Evolutionary conservation across 2,888 invertebrate species (phyloP).

Genomic region (Drosophila paucipuncta): DNA sequence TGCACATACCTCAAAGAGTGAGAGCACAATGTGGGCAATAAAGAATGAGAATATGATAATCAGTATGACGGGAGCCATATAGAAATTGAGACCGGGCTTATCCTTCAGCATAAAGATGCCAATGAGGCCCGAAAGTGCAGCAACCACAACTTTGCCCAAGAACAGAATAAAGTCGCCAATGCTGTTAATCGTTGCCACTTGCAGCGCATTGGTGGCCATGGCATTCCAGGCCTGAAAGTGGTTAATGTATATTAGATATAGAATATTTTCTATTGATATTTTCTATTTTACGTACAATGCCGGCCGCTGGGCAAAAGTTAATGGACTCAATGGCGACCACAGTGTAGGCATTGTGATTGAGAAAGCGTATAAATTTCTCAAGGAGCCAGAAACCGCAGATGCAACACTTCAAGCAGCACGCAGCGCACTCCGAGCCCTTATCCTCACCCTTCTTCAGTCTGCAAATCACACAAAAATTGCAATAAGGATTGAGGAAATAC

Average conservation of each 20-base stretch:
- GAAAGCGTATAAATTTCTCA: conserved; percentile 95
- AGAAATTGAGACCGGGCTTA: conserved; percentile 91
- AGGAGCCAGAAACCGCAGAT: conserved; percentile 96
- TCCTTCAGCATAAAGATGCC: conserved; percentile 92
- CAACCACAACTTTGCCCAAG: conserved; percentile 92
- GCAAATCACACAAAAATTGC: conserved; percentile 49
- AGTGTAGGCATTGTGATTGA: conserved; percentile 98
- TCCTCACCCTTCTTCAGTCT: conserved; percentile 90
- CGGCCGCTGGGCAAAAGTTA: conserved; percentile 95
- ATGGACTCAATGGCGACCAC: conserved; percentile 96
- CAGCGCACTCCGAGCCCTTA: conserved; percentile 90
- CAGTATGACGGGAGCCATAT: conserved; percentile 93
- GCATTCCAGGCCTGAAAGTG: conserved; percentile 93
- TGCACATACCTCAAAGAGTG: conserved; percentile 93
- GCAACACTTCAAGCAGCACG: conserved; percentile 92
- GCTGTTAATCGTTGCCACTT: conserved; percentile 96
- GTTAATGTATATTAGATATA: background rate
- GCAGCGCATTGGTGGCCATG: conserved; percentile 92
- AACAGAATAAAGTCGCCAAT: conserved; percentile 97
- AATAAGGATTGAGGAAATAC: background rate
- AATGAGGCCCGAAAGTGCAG: conserved; percentile 92
- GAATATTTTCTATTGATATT: background rate
- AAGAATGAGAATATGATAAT: conserved; percentile 95
- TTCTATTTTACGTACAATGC: conserved; percentile 88
- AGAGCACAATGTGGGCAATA: conserved; percentile 96